phyloP scores from a whole-genome alignment of 2,113 vertebrate species.

The Pantherophis guttatus region DNA sequence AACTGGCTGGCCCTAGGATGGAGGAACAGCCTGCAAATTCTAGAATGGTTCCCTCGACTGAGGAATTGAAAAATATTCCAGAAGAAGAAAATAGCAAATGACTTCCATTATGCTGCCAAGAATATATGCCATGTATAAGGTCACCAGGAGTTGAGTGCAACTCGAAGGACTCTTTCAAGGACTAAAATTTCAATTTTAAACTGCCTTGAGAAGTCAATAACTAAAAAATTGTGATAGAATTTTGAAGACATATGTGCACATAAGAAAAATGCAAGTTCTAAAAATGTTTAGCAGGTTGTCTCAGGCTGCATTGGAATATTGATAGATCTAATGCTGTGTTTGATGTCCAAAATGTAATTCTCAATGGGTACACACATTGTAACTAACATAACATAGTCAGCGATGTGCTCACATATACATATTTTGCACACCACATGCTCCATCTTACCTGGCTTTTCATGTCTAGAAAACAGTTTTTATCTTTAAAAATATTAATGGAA shows the following conservation, averaged over 20 bases:
- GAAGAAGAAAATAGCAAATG: background rate
- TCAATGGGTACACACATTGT: background rate
- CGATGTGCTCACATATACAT: background rate
- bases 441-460: background rate
- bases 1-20: background rate
- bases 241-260: background rate
- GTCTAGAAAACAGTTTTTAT: background rate
- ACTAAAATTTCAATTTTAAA: background rate
- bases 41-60: background rate
- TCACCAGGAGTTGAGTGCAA: background rate
- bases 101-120: background rate
- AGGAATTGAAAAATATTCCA: background rate
- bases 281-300: background rate
- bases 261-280: background rate
- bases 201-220: background rate
- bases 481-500: background rate
- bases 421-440: background rate
- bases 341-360: background rate
- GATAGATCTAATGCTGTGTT: background rate
- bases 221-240: background rate
- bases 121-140: background rate
- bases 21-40: background rate
- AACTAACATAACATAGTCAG: background rate
- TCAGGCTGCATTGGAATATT: background rate
- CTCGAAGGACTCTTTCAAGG: background rate